Conservation (phyloP, 2,113 vertebrate species). For the Zeus faber region DNA sequence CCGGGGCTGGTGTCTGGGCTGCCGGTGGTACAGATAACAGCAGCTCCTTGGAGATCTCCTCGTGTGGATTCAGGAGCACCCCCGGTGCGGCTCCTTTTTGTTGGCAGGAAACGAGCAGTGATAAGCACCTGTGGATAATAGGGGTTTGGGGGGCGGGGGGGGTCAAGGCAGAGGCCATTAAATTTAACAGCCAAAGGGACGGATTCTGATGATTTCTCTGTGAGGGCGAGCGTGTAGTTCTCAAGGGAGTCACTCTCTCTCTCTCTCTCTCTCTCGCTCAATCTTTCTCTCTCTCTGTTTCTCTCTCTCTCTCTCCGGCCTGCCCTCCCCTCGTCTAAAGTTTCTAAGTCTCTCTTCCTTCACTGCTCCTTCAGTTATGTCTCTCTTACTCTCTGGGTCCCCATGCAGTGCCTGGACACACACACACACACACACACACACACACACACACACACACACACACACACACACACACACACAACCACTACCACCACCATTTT, state of each 20-base stretch:
- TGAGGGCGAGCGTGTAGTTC: no score
- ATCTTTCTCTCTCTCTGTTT: no score
- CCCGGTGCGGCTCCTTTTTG: slow-evolving; percentile 45
- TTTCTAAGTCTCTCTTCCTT: background rate
- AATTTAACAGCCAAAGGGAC: slow-evolving; percentile 47
- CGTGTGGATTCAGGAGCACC: slow-evolving; percentile 44
- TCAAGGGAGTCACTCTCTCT: no score
- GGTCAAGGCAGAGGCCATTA: slow-evolving; percentile 58
- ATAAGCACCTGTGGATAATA: slow-evolving; percentile 57
- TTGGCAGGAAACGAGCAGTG: slow-evolving; percentile 41
- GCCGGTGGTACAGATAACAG: slow-evolving; percentile 48
- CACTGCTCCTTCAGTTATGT: background rate
- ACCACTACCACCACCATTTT: no score
- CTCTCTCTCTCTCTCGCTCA: no score
- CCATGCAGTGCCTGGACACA: no score
- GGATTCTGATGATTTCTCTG: slow-evolving; percentile 64
- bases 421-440: slow-evolving; percentile 1
- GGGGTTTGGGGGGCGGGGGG: background rate
- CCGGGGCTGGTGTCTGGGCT: slow-evolving; percentile 37
- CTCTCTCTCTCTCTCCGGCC: no score
- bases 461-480: no score
- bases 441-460: no score
- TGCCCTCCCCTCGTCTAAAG: no score
- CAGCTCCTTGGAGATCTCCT: slow-evolving; percentile 49
- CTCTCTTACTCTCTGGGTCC: background rate